These are phyloP conservation scores for Timandra comae DNA, from an alignment of 2,888 invertebrate species.

Conservation along the genomic window DNA sequence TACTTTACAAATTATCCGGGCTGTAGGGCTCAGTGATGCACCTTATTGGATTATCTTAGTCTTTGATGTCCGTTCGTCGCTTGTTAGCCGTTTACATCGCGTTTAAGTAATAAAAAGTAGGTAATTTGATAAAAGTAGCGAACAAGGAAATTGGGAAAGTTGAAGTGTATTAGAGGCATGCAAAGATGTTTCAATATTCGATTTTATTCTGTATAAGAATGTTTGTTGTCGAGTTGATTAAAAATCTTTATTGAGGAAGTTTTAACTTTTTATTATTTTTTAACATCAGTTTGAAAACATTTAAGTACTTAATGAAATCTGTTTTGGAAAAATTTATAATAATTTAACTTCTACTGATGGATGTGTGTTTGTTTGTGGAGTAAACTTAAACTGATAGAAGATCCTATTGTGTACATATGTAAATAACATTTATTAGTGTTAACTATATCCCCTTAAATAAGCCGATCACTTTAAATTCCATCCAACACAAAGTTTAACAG, in stretches of 20 bases:
- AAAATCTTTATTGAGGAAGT: neutral
- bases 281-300: no score
- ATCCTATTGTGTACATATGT: no score
- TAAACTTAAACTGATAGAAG: no score
- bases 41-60: slow-evolving; percentile 66
- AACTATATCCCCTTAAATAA: no score
- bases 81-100: slow-evolving; percentile 47
- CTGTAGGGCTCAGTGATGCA: slow-evolving; percentile 50
- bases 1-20: slow-evolving; percentile 54
- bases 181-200: slow-evolving; percentile 16
- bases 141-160: slow-evolving; percentile 50
- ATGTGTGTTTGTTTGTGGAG: no score
- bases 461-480: no score
- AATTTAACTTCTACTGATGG: no score
- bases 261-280: no score
- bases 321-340: no score
- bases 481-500: no score
- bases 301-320: no score
- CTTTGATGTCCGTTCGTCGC: slow-evolving; percentile 62
- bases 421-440: no score
- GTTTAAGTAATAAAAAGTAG: slow-evolving; percentile 62
- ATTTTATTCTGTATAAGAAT: slow-evolving; percentile 7
- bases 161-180: slow-evolving; percentile 33
- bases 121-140: slow-evolving; percentile 57
- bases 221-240: slow-evolving; percentile 9